These are phyloP conservation scores for Anolis sagrei DNA, from an alignment of 2,113 vertebrate species.

Conservation along the genomic window DNA sequence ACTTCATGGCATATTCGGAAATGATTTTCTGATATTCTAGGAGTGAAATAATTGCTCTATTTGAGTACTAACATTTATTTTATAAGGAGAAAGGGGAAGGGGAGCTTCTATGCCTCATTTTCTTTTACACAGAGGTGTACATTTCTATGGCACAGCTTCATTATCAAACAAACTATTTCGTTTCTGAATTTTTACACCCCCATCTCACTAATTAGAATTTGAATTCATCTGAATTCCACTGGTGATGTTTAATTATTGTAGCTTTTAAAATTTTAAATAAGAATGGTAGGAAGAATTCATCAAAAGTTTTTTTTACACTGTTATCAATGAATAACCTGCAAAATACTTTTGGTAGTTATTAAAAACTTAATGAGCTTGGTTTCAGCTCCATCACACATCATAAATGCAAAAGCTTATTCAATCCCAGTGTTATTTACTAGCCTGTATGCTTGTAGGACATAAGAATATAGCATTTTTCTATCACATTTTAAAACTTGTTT, in stretches of 20 bases:
- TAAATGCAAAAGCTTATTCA: constrained; percentile 35
- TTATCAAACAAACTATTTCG: constrained; percentile 63
- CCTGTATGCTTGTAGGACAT: constrained; percentile 46
- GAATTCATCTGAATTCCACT: constrained; percentile 61
- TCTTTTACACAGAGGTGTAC: constrained; percentile 65
- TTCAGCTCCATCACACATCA: constrained; percentile 40
- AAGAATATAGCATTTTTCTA: constrained; percentile 31
- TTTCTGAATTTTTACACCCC: constrained; percentile 55
- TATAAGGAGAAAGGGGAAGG: neutral
- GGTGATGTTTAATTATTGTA: constrained; percentile 76
- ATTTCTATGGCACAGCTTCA: constrained; percentile 61
- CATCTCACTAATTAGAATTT: constrained; percentile 61
- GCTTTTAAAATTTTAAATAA: constrained; percentile 73
- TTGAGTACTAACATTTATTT: neutral
- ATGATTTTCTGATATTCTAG: neutral
- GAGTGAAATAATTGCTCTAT: neutral
- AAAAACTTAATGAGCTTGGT: constrained; percentile 58
- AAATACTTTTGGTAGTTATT: constrained; percentile 55
- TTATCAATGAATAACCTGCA: constrained; percentile 68
- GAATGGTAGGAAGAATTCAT: constrained; percentile 69
- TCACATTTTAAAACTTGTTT: constrained; percentile 44
- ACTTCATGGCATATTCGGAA: neutral
- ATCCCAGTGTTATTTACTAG: constrained; percentile 40
- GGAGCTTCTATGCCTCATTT: constrained; percentile 58
- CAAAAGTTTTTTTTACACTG: constrained; percentile 68